Evolutionary conservation across 2,797 vertebrate species (phyloP).

Genomic region (Pelochelys cantorii): DNA sequence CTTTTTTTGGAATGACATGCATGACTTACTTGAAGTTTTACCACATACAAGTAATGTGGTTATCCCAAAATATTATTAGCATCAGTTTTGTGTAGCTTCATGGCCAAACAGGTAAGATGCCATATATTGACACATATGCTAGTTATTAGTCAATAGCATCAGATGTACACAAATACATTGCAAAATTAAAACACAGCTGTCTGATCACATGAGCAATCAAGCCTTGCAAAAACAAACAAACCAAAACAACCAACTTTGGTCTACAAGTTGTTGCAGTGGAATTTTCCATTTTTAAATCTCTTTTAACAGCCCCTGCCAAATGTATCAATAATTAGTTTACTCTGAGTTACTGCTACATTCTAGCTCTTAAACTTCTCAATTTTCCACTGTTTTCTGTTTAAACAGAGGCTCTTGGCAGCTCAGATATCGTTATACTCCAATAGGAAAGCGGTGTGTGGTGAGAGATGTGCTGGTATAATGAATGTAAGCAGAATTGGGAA

Average conservation of each 20-base stretch:
- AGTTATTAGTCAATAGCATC: not conserved
- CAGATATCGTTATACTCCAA: not conserved
- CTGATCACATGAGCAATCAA: not conserved
- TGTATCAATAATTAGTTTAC: not conserved
- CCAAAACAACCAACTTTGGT: not conserved
- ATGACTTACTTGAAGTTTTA: not conserved
- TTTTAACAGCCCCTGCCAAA: not conserved
- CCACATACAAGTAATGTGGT: not conserved
- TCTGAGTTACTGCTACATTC: not conserved
- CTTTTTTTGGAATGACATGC: not conserved
- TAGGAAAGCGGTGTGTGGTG: not conserved
- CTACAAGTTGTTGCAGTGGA: not conserved
- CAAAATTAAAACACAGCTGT: not conserved
- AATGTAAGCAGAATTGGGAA: constrained; percentile 1
- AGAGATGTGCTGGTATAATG: not conserved
- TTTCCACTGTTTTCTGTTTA: not conserved
- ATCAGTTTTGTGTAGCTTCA: not conserved
- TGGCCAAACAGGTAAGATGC: not conserved
- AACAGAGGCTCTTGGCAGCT: not conserved
- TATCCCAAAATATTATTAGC: constrained; percentile 4
- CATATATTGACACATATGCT: not conserved
- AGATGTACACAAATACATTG: not conserved
- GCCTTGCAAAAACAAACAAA: constrained; percentile 3
- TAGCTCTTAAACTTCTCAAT: not conserved
- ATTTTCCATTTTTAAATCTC: not conserved